Evolutionary conservation across 1,140 invertebrate genomes (phyloP), one percentile per base, ranked within the genome.

Genomic region (Gyrodactylus bullatarudis): DNA sequence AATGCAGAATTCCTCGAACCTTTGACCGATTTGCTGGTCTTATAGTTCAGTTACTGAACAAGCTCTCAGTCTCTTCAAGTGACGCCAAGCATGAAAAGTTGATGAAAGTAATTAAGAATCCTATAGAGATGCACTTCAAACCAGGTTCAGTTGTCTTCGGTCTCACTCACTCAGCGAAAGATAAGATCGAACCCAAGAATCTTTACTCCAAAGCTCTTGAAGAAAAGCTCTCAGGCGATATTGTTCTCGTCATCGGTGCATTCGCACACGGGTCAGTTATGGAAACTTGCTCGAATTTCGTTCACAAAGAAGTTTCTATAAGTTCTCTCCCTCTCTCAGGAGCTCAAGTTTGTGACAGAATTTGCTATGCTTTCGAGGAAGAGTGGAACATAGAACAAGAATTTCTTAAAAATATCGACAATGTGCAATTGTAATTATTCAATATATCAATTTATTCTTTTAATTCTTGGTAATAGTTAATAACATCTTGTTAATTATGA

Each of bases 21-120:
- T 98, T 93, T 78, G 94, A 96, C 79, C 84, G 94, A 78, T 99
- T 99, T 85, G 90, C 91, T 78, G 93, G 92, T 68, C 81, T 98
- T 21, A 97, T 99, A 87, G 90, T 98, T 68, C 93, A 98, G 85
- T 82, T 98, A 19, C 83, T 98, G 68, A 90, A 95, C 78, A 95
- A 95, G 82, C 87, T 92, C 78, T 23, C 21, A 24, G 26, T 73
- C 19, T 16, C 2, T 20, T 8, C 72, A 22, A 26, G 20, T 23
- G 72, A 73, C 20, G 2, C 2, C 1, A 27, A 69, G 1, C 23
- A n/a, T 23, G 26, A 73, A 69, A 26, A 25, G 20, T 21, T 73
- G n/a, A 23, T 73, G 34, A 73, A 73, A 26, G 1, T 73, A 1
- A 1, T 71, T n/a, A 23, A 24, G 24, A 21, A 21, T 26, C 70